Base-by-base conservation (phyloP, 2,113 vertebrate species). In the Ariopsis seemanni region DNA sequence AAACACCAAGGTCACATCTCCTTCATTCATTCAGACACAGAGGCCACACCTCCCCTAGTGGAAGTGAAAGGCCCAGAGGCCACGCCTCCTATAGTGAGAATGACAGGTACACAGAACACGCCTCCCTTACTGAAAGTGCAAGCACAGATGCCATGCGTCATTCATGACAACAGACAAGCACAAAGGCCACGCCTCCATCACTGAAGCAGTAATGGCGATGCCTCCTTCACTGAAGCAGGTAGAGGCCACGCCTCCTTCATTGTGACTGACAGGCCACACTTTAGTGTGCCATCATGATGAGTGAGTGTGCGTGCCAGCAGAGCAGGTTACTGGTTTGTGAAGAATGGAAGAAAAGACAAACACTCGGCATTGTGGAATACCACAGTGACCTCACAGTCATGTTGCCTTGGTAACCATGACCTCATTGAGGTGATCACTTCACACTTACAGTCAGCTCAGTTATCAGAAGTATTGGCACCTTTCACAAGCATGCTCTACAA, bases 321-420 rank as follows among this genome's bases (percentile, higher is more conserved):
- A 58, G 57, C 42, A 42, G 42, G 25, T 55, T 7, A 7, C 14
- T 79, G 52, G 1, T 11, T 55, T 27, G 12, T 15, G 14, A 10
- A 78, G 75, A 53, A 78, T 9, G 7, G 30, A 10, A 22, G 72
- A 30, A 17, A 80, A 80, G 17, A 80, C 25, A 80, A 57, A 1
- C 42, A 22, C 55, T 67, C 4, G 7, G 55, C 34, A 52, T 50
- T 77, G 55, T 62, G 30, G 8, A 55, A 85, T 14, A 6, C 80
- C 60, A 48, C 80, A 82, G 17, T 58, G 58, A 34, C 42, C 42
- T 42, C 81, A 63, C 22, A 65, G 48, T 55, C 50, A 42, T 17
- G 69, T 48, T 58, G 69, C 27, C 55, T 75, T 30, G 72, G 84
- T 63, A 48, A 85, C 71, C 7, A 7, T 85, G 71, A 62, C 34